Base-by-base conservation (phyloP, 2,113 vertebrate genomes). In the Pterocles gutturalis region DNA sequence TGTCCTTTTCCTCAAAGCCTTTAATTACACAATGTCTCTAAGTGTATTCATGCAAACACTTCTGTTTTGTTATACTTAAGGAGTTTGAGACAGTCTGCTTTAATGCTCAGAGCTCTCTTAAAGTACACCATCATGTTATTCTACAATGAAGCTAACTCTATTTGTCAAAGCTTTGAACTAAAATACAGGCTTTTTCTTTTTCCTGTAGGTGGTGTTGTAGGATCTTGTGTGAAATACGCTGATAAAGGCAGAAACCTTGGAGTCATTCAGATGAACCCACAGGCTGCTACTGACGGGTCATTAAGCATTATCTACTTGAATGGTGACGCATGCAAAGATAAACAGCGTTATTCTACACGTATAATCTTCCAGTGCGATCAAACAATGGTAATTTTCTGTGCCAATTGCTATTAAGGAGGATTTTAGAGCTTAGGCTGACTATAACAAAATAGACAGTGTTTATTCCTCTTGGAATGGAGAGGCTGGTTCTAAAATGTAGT, bases 281-380 rank as follows among this genome's bases (percentile, higher is more conserved):
- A 99, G 87, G 98, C 97, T 16, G 98, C 98, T 3, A 98, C 96
- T 1, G 99, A 99, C 12, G 99, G 99, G 12, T 99, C 99, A 11
- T 97, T 99, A 97, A 99, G 98, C 87, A 97, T 99, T 60, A 97
- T 98, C 16, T 99, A 99, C 36, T 98, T 98, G 95, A 99, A 98
- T 29, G 99, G 99, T 4, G 99, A 99, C 83, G 94, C 20, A 6
- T 99, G 99, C 64, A 97, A 90, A 89, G 66, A 88, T 31, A 88
- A 90, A 11, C 97, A 98, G 36, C 99, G 71, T 71, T 99, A 98
- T 91, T 99, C 99, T 10, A 99, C 99, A 4, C 98, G 99, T 83
- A 99, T 99, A 79, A 98, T 98, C 66, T 98, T 99, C 51, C 98
- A 99, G 64, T 99, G 99, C 2, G 98, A 99, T 12, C 98, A 99